Evolutionary conservation across 2,113 vertebrate species (phyloP).

Genomic region (Oryzias melastigma): DNA sequence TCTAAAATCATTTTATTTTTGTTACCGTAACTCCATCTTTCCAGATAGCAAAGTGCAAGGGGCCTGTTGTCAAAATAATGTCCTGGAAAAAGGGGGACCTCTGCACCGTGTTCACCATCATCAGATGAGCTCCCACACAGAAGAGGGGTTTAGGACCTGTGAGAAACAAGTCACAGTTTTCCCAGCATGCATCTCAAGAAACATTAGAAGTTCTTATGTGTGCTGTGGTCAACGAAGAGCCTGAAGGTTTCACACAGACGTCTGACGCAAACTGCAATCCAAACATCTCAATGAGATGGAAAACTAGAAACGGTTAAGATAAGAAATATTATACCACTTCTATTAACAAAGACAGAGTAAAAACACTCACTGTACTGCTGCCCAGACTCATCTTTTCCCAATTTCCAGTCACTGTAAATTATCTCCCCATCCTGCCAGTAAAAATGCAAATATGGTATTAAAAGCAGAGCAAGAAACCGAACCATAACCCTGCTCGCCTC

Average conservation of each 20-base stretch:
- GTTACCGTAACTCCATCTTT: constrained; percentile 87
- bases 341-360: neutral
- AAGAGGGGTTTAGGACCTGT: constrained; percentile 69
- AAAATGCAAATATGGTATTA: neutral
- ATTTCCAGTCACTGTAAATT: constrained; percentile 83
- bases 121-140: constrained; percentile 70
- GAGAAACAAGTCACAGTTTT: constrained; percentile 11
- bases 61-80: constrained; percentile 84
- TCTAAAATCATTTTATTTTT: neutral
- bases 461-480: neutral
- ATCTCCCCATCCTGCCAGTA: constrained; percentile 82
- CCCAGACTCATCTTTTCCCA: constrained; percentile 74
- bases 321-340: no score
- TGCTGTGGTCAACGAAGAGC: no score
- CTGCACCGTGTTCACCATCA: constrained; percentile 81
- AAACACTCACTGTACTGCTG: constrained; percentile 76
- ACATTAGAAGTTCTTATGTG: no score
- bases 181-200: no score
- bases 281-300: no score
- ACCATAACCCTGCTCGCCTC: neutral
- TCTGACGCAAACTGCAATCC: no score
- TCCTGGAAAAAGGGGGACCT: constrained; percentile 90
- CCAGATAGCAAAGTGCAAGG: constrained; percentile 89
- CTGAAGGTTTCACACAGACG: no score
- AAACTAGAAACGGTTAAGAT: no score